Base-by-base conservation (phyloP, 2,797 vertebrate genomes). In the Silurus aristotelis region DNA sequence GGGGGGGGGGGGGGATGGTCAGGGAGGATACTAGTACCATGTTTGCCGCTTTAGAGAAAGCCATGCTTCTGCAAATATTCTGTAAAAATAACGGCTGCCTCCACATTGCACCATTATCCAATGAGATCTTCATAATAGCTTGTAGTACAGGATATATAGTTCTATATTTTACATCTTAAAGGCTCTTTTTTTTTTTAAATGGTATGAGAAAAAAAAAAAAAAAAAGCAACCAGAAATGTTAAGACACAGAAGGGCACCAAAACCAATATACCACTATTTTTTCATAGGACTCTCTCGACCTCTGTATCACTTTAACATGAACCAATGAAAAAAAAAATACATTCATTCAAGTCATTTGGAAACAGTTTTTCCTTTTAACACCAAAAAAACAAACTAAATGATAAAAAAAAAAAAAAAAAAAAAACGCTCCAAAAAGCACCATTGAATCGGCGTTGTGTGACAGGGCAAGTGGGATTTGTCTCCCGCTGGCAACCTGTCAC, bases 271-370 rank as follows among this genome's bases (percentile, higher is more conserved):
- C 80, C 86, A 85, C 84, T 90, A 83, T 89, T 90, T 83, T 80
- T 80, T 90, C 90, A 90, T 84, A 91, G 92, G 89, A 91, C 90
- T 90, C 90, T 92, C 89, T 91, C 91, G 92, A 91, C 91, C 86
- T 92, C 92, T 92, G 93, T 85, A 91, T 94, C 94, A 89, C 93
- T 90, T 93, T 88, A 89, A 93, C 92, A 93, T 93, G 92, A 88
- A 95, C 92, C 93, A 94, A 87, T 82, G 80, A 83, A 94, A 95
- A 87, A 93, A 93, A 94, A 95, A 87, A 93, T 96, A 96, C 95
- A 96, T 96, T 96, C 95, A 96, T 95, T 95, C 94, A 96, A 95
- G 95, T 96, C 95, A 95, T 95, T 95, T 95, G 94, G 94, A 93
- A 95, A 95, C 94, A 95, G 87, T 58, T 83, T 83, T 3, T 31